Evolutionary conservation across 2,797 vertebrate genomes (phyloP).

Genomic region (Poecilia picta): DNA sequence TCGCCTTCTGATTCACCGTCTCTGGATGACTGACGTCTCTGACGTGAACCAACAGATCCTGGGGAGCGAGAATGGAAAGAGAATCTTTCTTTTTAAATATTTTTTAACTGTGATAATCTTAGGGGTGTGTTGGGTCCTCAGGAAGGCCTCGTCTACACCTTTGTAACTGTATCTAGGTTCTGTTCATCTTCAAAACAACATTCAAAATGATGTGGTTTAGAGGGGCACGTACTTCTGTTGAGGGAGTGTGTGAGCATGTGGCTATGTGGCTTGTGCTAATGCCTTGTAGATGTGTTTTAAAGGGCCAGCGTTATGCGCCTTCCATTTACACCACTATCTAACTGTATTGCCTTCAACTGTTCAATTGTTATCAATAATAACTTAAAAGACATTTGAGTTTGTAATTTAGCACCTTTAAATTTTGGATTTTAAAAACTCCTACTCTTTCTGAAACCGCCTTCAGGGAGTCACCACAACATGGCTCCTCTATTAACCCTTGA

Average conservation of each 20-base stretch:
- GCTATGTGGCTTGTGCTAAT: neutral
- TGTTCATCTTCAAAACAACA: neutral
- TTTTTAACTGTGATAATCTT: neutral
- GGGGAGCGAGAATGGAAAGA: neutral
- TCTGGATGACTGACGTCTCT: conserved; percentile 94
- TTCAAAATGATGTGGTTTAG: neutral
- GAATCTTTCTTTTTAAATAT: no score
- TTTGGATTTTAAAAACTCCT: no score
- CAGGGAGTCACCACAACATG: no score
- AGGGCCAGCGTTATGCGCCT: no score
- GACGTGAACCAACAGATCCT: conserved; percentile 94
- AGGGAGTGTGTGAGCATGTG: neutral
- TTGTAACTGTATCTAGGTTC: neutral
- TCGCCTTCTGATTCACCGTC: conserved; percentile 86
- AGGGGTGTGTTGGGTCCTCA: neutral
- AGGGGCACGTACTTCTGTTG: neutral
- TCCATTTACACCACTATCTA: no score
- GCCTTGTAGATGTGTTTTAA: neutral
- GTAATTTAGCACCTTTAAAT: no score
- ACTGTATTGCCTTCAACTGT: no score
- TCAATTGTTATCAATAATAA: no score
- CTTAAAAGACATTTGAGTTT: neutral
- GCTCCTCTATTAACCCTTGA: no score
- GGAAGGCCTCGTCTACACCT: neutral
- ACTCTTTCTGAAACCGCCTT: no score